Evolutionary conservation across 2,888 invertebrate species (phyloP).

Genomic region (Nomada ruficornis): DNA sequence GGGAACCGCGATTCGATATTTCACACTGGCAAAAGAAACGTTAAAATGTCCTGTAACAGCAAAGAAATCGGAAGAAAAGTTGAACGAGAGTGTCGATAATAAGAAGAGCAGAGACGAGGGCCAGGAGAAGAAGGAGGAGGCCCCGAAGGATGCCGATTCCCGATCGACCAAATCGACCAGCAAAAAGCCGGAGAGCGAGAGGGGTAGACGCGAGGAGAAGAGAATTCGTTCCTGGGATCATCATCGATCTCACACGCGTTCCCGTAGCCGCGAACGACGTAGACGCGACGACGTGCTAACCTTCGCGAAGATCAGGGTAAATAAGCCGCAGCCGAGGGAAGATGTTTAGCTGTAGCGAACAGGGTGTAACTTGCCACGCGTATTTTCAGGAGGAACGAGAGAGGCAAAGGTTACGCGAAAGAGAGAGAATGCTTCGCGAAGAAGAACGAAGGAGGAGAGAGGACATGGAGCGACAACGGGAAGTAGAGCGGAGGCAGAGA

Average conservation of each 20-base stretch:
- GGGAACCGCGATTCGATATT: neutral
- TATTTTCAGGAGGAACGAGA: slow-evolving; percentile 88
- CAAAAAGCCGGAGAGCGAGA: slow-evolving; percentile 82
- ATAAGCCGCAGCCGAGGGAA: neutral
- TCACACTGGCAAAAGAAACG: slow-evolving; percentile 9
- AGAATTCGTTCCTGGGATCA: slow-evolving; percentile 83
- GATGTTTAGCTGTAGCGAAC: neutral
- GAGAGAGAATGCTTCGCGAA: slow-evolving; percentile 91
- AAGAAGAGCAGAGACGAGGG: slow-evolving; percentile 85
- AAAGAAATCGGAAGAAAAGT: slow-evolving; percentile 76
- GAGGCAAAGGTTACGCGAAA: slow-evolving; percentile 90
- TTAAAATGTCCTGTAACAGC: slow-evolving; percentile 43
- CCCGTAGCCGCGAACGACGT: slow-evolving; percentile 84
- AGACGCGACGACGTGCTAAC: slow-evolving; percentile 89
- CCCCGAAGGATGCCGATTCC: slow-evolving; percentile 80
- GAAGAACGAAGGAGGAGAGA: slow-evolving; percentile 92
- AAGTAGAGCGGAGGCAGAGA: slow-evolving; percentile 92
- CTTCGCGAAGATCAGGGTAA: slow-evolving; percentile 92
- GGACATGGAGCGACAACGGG: slow-evolving; percentile 91
- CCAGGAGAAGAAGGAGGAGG: slow-evolving; percentile 83
- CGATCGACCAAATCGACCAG: slow-evolving; percentile 86
- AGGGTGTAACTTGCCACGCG: neutral
- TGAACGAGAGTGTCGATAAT: slow-evolving; percentile 80
- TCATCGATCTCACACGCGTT: slow-evolving; percentile 78
- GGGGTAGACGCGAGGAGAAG: slow-evolving; percentile 80